phyloP scores from a whole-genome alignment of 2,113 vertebrate genomes.

The Lanius ludovicianus region DNA sequence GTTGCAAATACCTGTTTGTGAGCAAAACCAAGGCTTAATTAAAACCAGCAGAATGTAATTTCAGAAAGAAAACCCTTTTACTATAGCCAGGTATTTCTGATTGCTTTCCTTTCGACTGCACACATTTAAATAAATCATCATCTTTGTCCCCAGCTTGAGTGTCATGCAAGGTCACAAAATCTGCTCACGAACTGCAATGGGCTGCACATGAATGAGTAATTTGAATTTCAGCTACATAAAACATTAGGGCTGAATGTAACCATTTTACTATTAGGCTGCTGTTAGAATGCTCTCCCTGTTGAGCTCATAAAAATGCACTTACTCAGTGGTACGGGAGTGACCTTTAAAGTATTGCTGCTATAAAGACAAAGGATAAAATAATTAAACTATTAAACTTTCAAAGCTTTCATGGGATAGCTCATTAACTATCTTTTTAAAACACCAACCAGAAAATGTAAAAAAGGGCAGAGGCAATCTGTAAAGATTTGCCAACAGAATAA shows the following conservation, averaged over 20 bases:
- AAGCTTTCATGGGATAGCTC: not conserved
- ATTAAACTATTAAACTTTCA: not conserved
- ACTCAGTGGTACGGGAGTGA: not conserved
- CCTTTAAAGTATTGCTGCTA: not conserved
- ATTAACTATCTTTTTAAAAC: not conserved
- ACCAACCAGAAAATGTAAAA: not conserved
- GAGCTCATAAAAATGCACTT: not conserved
- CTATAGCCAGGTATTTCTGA: not conserved
- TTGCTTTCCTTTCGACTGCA: not conserved
- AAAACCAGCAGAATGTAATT: not conserved
- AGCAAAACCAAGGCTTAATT: constrained; percentile 25
- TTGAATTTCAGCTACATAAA: not conserved
- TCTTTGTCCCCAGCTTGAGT: not conserved
- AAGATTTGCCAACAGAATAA: not conserved
- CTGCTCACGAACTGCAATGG: not conserved
- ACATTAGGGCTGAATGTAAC: not conserved
- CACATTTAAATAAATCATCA: not conserved
- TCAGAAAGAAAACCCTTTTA: not conserved
- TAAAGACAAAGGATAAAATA: not conserved
- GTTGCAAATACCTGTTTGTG: constrained; percentile 82
- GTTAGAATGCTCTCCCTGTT: not conserved
- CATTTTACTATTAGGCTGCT: not conserved
- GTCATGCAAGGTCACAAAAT: not conserved
- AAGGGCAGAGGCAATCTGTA: not conserved
- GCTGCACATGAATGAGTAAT: not conserved